These are phyloP conservation scores for Psophia crepitans DNA, from an alignment of 2,113 vertebrate species.

Conservation along the genomic window DNA sequence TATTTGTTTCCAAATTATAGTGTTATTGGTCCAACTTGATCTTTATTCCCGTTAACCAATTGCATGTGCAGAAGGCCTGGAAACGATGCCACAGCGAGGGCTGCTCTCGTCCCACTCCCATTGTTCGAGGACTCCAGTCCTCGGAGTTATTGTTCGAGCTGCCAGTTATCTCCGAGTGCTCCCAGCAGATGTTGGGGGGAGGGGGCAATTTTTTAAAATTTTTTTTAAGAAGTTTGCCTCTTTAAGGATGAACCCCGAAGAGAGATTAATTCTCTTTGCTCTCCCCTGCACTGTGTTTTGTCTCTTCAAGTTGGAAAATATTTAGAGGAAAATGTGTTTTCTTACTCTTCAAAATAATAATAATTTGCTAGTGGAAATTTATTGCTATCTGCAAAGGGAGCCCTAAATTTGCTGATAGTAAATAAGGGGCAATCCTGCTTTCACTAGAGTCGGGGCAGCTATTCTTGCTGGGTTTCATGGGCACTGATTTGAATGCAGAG, in stretches of 20 bases:
- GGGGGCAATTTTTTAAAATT: not conserved
- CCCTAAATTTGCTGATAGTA: constrained; percentile 27
- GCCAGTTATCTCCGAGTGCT: constrained; percentile 56
- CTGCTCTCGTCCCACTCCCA: constrained; percentile 53
- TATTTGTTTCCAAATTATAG: constrained; percentile 70
- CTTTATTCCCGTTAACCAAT: constrained; percentile 41
- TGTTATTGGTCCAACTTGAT: constrained; percentile 66
- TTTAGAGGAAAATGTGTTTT: not conserved
- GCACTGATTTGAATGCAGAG: not conserved
- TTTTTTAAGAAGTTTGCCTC: constrained; percentile 38
- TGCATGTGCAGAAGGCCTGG: constrained; percentile 57
- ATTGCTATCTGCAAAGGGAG: not conserved
- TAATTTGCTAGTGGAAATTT: constrained; percentile 19
- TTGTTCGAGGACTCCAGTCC: constrained; percentile 41
- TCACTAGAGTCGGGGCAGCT: not conserved
- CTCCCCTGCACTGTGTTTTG: not conserved
- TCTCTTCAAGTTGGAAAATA: not conserved
- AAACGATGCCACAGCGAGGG: constrained; percentile 38
- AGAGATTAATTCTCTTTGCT: not conserved
- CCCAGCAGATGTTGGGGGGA: constrained; percentile 61
- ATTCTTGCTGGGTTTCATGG: not conserved
- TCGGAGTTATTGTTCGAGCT: constrained; percentile 51
- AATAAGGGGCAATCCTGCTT: not conserved
- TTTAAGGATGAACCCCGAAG: not conserved
- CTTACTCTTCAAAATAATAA: constrained; percentile 18